These are phyloP conservation scores for Cataglyphis albicans DNA, from an alignment of 2,888 invertebrate genomes.

Conservation along the genomic window DNA sequence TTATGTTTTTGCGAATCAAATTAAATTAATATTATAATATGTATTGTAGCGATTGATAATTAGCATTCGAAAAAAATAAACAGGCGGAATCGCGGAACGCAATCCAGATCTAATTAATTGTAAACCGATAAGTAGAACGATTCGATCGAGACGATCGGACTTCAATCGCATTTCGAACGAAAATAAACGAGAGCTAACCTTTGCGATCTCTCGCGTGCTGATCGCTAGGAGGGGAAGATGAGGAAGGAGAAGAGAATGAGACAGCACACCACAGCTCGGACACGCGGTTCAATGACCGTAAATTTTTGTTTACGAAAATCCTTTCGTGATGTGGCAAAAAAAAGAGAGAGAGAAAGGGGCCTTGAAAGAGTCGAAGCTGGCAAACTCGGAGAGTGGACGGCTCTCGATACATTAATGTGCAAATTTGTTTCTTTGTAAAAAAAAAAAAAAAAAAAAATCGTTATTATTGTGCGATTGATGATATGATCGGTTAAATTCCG, in stretches of 20 bases:
- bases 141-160: slow-evolving; percentile 57
- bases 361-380: slow-evolving; percentile 44
- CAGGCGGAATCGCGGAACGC: slow-evolving; percentile 35
- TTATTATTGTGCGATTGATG: not conserved
- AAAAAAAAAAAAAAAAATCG: slow-evolving; percentile 22
- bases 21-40: slow-evolving; percentile 1
- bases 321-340: slow-evolving; percentile 31
- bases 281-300: slow-evolving; percentile 75
- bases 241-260: not conserved
- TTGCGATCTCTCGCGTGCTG: slow-evolving; percentile 61
- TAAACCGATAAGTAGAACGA: slow-evolving; percentile 55
- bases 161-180: slow-evolving; percentile 69
- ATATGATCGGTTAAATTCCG: not conserved
- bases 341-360: slow-evolving; percentile 13
- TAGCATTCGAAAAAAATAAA: slow-evolving; percentile 11
- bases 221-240: slow-evolving; percentile 12
- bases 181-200: slow-evolving; percentile 66
- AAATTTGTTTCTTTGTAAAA: slow-evolving; percentile 40
- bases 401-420: slow-evolving; percentile 49
- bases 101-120: slow-evolving; percentile 33
- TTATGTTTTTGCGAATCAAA: not conserved
- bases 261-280: slow-evolving; percentile 45
- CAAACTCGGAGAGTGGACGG: slow-evolving; percentile 3
- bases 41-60: not conserved
- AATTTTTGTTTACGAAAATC: slow-evolving; percentile 79